Conservation (phyloP, 2,113 vertebrate species). For the Antechinus flavipes region DNA sequence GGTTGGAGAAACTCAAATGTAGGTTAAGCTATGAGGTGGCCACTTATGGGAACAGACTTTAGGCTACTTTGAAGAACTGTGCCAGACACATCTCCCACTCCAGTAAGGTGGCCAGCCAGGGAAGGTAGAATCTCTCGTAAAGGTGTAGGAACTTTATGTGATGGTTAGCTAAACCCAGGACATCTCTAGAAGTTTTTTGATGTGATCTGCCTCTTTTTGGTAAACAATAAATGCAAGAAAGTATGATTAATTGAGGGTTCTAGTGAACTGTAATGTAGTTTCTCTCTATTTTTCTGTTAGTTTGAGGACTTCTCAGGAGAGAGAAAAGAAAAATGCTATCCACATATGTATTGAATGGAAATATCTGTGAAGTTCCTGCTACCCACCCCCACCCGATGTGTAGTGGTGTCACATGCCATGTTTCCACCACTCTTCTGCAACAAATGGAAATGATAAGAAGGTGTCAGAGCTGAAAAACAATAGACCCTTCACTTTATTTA, state of each 20-base stretch:
- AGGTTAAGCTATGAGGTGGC: not conserved
- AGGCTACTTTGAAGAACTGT: not conserved
- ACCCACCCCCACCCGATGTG: not conserved
- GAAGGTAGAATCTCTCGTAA: not conserved
- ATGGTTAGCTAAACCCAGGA: not conserved
- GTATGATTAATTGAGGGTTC: not conserved
- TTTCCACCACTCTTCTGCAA: slow-evolving; percentile 80
- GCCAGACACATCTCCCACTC: not conserved
- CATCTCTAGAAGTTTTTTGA: not conserved
- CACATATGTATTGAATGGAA: not conserved
- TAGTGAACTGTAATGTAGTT: not conserved
- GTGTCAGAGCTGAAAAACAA: slow-evolving; percentile 90
- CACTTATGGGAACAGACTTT: not conserved
- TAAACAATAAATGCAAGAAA: slow-evolving; percentile 1
- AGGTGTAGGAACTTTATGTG: not conserved
- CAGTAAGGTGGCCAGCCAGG: not conserved
- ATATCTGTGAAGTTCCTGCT: slow-evolving; percentile 7
- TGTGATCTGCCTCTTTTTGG: not conserved
- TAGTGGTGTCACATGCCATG: slow-evolving; percentile 83
- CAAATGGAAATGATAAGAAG: slow-evolving; percentile 89
- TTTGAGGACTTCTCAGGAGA: slow-evolving; percentile 42
- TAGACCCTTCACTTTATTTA: slow-evolving; percentile 83
- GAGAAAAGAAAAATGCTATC: not conserved
- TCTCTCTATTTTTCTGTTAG: not conserved
- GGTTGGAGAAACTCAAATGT: not conserved